Percentiles rank a stretch among this genome's conserved stretches.
phyloP scores from a whole-genome alignment of 2,797 vertebrate genomes.

The Tinamus major region DNA sequence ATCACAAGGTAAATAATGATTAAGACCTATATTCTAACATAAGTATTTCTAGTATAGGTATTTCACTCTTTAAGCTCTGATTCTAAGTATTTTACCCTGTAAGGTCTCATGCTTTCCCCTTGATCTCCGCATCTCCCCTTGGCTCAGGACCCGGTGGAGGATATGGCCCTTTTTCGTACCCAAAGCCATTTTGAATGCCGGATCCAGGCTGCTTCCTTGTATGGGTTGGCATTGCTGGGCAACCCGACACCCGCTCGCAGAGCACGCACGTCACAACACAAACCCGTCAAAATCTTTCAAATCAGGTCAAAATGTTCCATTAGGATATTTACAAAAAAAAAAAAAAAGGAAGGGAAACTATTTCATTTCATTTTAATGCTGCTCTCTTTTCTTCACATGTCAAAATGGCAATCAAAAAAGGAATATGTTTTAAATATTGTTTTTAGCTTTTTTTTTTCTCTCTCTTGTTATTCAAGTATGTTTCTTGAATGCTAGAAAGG shows the following conservation, averaged over 20 bases:
- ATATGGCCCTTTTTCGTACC: neutral
- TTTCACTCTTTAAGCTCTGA: neutral
- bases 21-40: neutral
- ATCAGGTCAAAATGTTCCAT: neutral
- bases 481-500: neutral
- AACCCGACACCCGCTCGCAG: neutral
- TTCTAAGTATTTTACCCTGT: conserved; percentile 33
- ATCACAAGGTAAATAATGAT: neutral
- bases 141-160: neutral
- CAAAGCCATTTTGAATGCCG: neutral
- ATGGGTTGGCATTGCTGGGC: neutral
- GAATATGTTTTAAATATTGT: accelerated
- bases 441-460: neutral
- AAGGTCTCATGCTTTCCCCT: neutral
- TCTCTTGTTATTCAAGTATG: neutral
- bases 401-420: neutral
- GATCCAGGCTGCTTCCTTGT: neutral
- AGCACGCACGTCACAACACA: neutral
- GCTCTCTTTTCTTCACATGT: neutral
- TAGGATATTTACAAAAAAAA: neutral
- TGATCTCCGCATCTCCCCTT: neutral
- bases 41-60: neutral
- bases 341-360: neutral
- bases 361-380: neutral
- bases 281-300: neutral